Evolutionary conservation across 2,113 vertebrate genomes (phyloP), one percentile per base, ranked within the genome.

Genomic region (Rhombomys opimus): DNA sequence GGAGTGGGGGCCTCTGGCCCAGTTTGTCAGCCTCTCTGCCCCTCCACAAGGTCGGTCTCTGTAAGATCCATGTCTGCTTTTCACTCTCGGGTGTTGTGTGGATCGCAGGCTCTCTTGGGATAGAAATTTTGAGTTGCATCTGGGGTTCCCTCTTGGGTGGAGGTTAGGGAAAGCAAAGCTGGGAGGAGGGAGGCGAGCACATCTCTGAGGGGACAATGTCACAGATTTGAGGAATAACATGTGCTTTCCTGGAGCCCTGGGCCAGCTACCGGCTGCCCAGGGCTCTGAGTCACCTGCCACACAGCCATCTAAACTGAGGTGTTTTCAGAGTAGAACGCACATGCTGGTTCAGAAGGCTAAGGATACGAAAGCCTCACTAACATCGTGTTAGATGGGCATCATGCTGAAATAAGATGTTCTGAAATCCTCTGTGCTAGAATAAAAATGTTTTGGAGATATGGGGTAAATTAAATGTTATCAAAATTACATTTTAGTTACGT

Each of bases 401-500:
- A 46, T 41, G 46, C 68, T 93, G 30, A 97, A 72, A 88, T 92
- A 50, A 59, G 52, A 88, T 25, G 41, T 52, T 75, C 65, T 78
- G 23, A 67, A 68, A 67, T 54, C 22, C 17, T 76, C 61, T 52
- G 27, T n/a, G 30, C 76, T 93, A 52, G 95, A 80, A 86, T 91
- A 54, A 65, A 38, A 90, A 7, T 20, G 50, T 46, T 96, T 82
- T 8, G 59, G 25, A 25, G 76, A 82, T 89, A 8, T 82, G 76
- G 38, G 18, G 80, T 86, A 91, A 76, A n/a, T 92, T 41, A 90
- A 96, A 89, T 81, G n/a, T 88, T 73, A 91, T 70, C 89, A 78
- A 94, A 92, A 84, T 92, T 77, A 57, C 15, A 54, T 90, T 72
- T 82, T 75, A 75, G 41, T 67, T 50, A 52, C 59, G 41, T 61